Percentiles rank a stretch among this genome's conserved stretches.
Evolutionary conservation across 2,797 vertebrate genomes (phyloP).

Genomic region (Remorina albescens): DNA sequence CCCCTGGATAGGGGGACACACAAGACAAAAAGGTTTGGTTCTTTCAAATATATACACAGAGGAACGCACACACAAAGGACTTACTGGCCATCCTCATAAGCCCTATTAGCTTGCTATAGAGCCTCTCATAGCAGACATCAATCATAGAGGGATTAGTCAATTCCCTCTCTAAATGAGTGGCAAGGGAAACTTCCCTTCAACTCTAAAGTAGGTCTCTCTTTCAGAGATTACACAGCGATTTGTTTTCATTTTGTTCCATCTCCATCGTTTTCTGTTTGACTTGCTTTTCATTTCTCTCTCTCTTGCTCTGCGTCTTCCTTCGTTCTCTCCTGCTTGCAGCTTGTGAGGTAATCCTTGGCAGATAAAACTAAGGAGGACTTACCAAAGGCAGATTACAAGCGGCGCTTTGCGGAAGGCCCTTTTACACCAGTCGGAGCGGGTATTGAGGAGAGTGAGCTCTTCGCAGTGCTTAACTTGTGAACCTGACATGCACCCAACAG

Average conservation of each 20-base stretch:
- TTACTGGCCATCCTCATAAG: constrained; percentile 82
- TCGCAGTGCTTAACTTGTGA: constrained; percentile 85
- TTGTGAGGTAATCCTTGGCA: constrained; percentile 87
- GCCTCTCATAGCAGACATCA: constrained; percentile 83
- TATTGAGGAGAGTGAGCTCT: constrained; percentile 82
- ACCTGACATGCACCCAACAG: constrained; percentile 77
- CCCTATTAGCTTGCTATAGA: constrained; percentile 80
- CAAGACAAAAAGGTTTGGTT: constrained; percentile 76
- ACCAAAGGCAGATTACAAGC: constrained; percentile 87
- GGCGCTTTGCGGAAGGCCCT: constrained; percentile 83
- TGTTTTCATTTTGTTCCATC: constrained; percentile 85
- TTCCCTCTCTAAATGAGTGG: constrained; percentile 83
- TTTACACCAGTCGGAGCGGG: constrained; percentile 81
- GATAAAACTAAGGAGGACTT: constrained; percentile 89
- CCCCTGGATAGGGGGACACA: constrained; percentile 68
- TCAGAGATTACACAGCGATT: constrained; percentile 85
- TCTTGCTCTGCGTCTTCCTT: constrained; percentile 73
- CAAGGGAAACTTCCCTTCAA: constrained; percentile 83
- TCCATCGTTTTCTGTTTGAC: constrained; percentile 80
- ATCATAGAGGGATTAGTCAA: constrained; percentile 86
- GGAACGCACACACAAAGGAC: constrained; percentile 73
- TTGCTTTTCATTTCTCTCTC: constrained; percentile 78
- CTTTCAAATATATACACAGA: constrained; percentile 57
- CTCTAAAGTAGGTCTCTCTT: constrained; percentile 80
- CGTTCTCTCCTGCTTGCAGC: constrained; percentile 80